Percentiles rank a stretch among this genome's conserved stretches.
phyloP scores from a whole-genome alignment of 2,888 invertebrate species.

The Heterodera filipjevi region DNA sequence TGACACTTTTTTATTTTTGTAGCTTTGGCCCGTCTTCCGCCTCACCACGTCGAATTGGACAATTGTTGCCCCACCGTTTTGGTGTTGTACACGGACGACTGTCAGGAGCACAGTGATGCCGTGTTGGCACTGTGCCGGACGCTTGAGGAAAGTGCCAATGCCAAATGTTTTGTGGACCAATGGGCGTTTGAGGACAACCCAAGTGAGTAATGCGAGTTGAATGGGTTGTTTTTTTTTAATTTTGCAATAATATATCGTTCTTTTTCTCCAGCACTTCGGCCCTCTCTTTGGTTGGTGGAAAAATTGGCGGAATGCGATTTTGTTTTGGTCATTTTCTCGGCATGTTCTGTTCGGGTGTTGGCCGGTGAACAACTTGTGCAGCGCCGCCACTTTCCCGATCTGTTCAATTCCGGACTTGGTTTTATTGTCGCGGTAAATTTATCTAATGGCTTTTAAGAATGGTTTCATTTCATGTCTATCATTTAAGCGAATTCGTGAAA shows the following conservation, averaged over 20 bases:
- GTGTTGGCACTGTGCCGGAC: slow-evolving; percentile 43
- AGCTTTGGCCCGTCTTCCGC: slow-evolving; percentile 35
- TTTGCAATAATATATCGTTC: not conserved
- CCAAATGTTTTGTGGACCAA: slow-evolving; percentile 44
- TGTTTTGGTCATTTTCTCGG: slow-evolving; percentile 56
- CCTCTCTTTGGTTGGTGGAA: slow-evolving; percentile 54
- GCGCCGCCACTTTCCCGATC: slow-evolving; percentile 53
- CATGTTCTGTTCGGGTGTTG: slow-evolving; percentile 45
- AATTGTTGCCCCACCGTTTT: slow-evolving; percentile 41
- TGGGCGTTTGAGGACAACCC: slow-evolving; percentile 40
- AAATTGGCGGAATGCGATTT: slow-evolving; percentile 40
- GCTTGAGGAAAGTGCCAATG: slow-evolving; percentile 44
- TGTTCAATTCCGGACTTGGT: slow-evolving; percentile 50
- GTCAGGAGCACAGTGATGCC: slow-evolving; percentile 47
- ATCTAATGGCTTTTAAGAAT: not conserved
- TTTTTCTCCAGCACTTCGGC: slow-evolving; percentile 44
- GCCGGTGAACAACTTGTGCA: slow-evolving; percentile 37
- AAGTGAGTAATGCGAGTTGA: too few species aligned
- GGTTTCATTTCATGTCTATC: not conserved
- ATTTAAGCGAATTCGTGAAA: slow-evolving; percentile 32
- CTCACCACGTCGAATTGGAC: slow-evolving; percentile 41
- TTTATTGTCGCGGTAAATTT: slow-evolving; percentile 48
- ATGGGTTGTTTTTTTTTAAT: not conserved
- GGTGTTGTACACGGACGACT: slow-evolving; percentile 58
- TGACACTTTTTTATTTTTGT: not conserved